Evolutionary conservation across 2,113 vertebrate species (phyloP).

Genomic region (Dendropsophus ebraccatus): DNA sequence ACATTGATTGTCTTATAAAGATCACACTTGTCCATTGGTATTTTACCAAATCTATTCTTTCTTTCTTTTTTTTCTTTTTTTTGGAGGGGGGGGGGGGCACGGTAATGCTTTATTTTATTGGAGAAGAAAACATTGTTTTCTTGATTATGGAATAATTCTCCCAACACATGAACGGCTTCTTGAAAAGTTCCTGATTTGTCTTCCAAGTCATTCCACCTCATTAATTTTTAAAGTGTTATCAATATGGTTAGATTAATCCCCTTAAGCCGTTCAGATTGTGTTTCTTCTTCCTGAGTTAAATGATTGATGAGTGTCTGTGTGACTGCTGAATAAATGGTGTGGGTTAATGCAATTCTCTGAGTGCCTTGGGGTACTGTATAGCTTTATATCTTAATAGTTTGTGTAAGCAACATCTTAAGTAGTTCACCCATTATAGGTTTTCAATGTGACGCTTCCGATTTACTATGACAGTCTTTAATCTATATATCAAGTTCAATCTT

Average conservation of each 20-base stretch:
- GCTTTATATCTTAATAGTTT: conserved; percentile 64
- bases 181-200: conserved; percentile 62
- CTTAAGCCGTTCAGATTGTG: conserved; percentile 72
- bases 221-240: conserved; percentile 74
- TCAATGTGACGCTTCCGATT: conserved; percentile 34
- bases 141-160: neutral
- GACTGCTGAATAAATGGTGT: conserved; percentile 65
- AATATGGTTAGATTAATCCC: conserved; percentile 73
- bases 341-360: conserved; percentile 67
- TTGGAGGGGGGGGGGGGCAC: too few relatives aligned
- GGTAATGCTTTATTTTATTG: neutral
- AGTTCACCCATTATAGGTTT: conserved; percentile 59
- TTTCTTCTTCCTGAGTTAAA: conserved; percentile 75
- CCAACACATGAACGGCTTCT: conserved; percentile 47
- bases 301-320: conserved; percentile 74
- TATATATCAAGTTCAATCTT: neutral
- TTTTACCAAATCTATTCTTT: too few relatives aligned
- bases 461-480: conserved; percentile 19
- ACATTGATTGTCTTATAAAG: too few relatives aligned
- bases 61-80: too few relatives aligned
- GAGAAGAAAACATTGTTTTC: neutral
- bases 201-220: conserved; percentile 69
- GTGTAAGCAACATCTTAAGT: conserved; percentile 65
- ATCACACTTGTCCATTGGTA: too few relatives aligned
- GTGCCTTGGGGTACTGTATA: conserved; percentile 65